These are phyloP conservation scores for Odontamblyopus rebecca DNA, from an alignment of 2,797 vertebrate genomes.

Conservation along the genomic window DNA sequence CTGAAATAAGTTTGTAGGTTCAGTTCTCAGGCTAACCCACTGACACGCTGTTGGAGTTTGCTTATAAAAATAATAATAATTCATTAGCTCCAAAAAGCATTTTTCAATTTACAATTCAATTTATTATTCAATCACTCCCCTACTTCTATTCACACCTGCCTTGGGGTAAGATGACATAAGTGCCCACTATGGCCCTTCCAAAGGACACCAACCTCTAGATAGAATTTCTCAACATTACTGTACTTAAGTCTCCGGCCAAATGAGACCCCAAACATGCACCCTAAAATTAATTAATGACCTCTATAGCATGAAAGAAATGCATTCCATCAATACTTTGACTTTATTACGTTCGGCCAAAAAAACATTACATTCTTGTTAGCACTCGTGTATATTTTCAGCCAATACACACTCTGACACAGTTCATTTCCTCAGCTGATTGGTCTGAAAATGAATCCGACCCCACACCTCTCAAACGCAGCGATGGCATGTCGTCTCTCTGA, in stretches of 20 bases:
- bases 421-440: conserved; percentile 28
- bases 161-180: too few species aligned
- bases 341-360: not conserved
- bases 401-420: conserved; percentile 9
- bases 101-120: too few species aligned
- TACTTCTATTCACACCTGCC: too few species aligned
- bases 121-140: too few species aligned
- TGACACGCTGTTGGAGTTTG: too few species aligned
- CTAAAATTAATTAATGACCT: not conserved
- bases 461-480: conserved; percentile 24
- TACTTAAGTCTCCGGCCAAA: not conserved
- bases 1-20: too few species aligned
- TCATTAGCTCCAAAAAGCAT: too few species aligned
- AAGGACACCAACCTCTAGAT: not conserved
- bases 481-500: conserved; percentile 14
- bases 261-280: not conserved
- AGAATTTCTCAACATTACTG: not conserved
- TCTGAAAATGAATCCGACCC: conserved; percentile 14
- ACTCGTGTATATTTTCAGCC: conserved; percentile 20
- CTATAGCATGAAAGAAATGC: not conserved
- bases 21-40: too few species aligned
- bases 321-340: not conserved
- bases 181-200: not conserved
- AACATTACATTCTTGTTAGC: conserved; percentile 4
- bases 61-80: too few species aligned